A percentile compares a stretch with the other conserved stretches of the same genome.
Conservation (phyloP, 1,140 invertebrate genomes). For the Drosophila auraria region DNA sequence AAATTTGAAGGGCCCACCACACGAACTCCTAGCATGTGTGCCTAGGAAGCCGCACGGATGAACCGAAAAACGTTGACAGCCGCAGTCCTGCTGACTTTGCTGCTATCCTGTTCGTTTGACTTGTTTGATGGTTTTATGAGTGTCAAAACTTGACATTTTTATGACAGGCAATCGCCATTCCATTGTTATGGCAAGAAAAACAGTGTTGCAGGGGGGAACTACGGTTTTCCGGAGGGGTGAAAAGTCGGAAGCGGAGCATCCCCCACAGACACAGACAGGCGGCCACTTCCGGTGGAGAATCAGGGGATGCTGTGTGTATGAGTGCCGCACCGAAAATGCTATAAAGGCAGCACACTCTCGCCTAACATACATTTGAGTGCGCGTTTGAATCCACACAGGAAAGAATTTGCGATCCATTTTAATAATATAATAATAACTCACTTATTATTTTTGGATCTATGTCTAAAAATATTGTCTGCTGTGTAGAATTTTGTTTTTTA, state of each 20-base stretch:
- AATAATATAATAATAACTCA: no score
- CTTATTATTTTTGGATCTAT: no score
- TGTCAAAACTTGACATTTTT: constrained; percentile 77
- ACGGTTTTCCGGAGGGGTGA: constrained; percentile 9
- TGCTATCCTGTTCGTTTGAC: constrained; percentile 78
- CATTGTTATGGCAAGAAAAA: constrained; percentile 54
- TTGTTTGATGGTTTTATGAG: constrained; percentile 84
- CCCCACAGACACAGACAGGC: constrained; percentile 4
- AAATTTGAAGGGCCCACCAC: constrained; percentile 30
- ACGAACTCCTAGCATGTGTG: constrained; percentile 26
- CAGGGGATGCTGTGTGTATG: constrained; percentile 52
- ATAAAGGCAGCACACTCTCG: constrained; percentile 3
- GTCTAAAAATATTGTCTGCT: no score
- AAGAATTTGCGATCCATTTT: not conserved
- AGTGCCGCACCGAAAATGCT: constrained; percentile 21
- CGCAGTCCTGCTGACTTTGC: constrained; percentile 51
- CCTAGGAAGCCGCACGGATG: constrained; percentile 51
- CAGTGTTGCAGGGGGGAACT: not conserved
- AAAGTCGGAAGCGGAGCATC: not conserved
- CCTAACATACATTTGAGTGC: not conserved
- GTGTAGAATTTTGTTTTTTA: no score
- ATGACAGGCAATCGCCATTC: constrained; percentile 62
- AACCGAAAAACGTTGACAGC: constrained; percentile 65
- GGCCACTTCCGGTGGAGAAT: constrained; percentile 25
- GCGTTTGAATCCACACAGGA: not conserved